Conservation (phyloP, 2,888 invertebrate species). For the Octodonta nipae region DNA sequence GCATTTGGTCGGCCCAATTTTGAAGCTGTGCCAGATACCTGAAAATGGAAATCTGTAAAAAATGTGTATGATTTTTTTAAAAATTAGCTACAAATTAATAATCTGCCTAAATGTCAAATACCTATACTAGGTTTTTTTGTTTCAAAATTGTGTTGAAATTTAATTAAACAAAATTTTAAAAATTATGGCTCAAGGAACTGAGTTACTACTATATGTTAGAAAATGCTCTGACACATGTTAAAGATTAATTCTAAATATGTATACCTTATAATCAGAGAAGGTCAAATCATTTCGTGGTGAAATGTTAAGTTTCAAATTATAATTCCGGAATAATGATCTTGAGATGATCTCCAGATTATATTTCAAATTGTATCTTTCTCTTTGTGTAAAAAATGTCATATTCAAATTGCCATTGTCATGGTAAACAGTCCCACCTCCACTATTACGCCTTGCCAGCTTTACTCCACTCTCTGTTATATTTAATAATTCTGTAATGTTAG, state of each 20-base stretch:
- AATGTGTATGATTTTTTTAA: no score
- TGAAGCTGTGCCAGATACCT: slow-evolving; percentile 93
- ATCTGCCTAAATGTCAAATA: no score
- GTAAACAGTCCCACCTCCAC: slow-evolving; percentile 93
- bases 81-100: no score
- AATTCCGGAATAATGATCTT: slow-evolving; percentile 67
- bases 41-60: no score
- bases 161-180: no score
- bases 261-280: slow-evolving; percentile 65
- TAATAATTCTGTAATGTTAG: slow-evolving; percentile 56
- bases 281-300: slow-evolving; percentile 79
- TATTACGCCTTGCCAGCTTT: slow-evolving; percentile 73
- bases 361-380: slow-evolving; percentile 69
- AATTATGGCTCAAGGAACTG: no score
- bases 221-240: no score
- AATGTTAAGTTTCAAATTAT: slow-evolving; percentile 62
- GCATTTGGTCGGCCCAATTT: slow-evolving; percentile 76
- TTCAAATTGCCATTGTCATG: slow-evolving; percentile 91
- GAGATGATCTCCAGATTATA: slow-evolving; percentile 80
- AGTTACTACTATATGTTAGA: no score
- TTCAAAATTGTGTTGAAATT: no score
- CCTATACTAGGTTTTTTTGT: no score
- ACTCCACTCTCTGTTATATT: slow-evolving; percentile 46
- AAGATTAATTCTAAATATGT: slow-evolving; percentile 27
- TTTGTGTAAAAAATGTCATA: slow-evolving; percentile 78